Conservation (phyloP, 2,888 invertebrate genomes). For the Hirtodrosophila cameraria region DNA sequence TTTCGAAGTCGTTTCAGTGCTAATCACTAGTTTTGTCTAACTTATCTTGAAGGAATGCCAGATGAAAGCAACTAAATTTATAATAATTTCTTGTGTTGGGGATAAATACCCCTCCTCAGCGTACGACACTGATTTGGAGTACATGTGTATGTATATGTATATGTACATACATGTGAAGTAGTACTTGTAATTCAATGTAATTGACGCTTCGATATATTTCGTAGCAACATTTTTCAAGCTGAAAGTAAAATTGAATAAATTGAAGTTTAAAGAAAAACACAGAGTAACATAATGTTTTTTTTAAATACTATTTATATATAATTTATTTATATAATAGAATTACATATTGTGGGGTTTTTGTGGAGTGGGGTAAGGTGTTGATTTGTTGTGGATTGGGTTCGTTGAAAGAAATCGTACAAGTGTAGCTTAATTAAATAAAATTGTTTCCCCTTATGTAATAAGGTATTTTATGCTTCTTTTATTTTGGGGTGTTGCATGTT, state of each 20-base stretch:
- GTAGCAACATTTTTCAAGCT: too few relatives aligned
- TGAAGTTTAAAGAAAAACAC: conserved; percentile 14
- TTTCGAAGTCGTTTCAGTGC: too few relatives aligned
- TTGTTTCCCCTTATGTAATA: conserved; percentile 53
- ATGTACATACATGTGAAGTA: too few relatives aligned
- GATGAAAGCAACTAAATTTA: too few relatives aligned
- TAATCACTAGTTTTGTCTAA: too few relatives aligned
- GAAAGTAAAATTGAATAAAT: not conserved
- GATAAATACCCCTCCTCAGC: too few relatives aligned
- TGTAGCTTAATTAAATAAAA: conserved; percentile 67
- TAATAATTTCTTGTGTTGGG: too few relatives aligned
- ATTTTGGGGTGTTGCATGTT: conserved; percentile 41
- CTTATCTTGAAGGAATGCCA: too few relatives aligned
- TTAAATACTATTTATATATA: conserved; percentile 80
- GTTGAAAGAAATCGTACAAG: conserved; percentile 65
- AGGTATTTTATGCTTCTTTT: conserved; percentile 32
- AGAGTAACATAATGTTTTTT: conserved; percentile 13
- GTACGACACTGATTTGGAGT: too few relatives aligned
- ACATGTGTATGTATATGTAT: too few relatives aligned
- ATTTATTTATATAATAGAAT: conserved; percentile 79
- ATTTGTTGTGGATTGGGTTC: conserved; percentile 39
- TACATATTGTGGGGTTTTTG: conserved; percentile 63
- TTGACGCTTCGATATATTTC: too few relatives aligned
- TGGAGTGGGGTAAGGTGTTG: conserved; percentile 44
- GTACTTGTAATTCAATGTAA: too few relatives aligned